These are phyloP conservation scores for Choloepus hoffmanni DNA, from an alignment of 2,113 vertebrate species.

Conservation along the genomic window DNA sequence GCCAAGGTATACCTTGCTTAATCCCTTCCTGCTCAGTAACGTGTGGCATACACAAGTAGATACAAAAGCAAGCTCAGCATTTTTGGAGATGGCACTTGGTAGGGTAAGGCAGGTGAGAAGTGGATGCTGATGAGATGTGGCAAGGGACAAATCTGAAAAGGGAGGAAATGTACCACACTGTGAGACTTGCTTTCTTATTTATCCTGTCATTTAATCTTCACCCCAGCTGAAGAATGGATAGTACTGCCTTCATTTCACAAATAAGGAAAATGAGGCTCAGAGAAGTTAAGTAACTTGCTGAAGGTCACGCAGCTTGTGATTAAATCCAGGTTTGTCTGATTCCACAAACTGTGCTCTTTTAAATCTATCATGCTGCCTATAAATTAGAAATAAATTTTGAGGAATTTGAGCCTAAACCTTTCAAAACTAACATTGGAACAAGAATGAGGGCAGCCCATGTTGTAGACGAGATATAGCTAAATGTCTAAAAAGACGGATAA, in stretches of 20 bases:
- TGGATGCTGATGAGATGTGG: background rate
- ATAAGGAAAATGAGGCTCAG: background rate
- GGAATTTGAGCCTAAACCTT: slow-evolving; percentile 58
- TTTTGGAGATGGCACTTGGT: background rate
- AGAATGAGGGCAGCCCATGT: background rate
- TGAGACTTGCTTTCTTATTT: background rate
- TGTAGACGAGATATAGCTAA: slow-evolving; percentile 28
- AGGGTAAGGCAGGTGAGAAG: background rate
- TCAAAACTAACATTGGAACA: slow-evolving; percentile 68
- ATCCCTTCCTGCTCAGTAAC: too few relatives aligned
- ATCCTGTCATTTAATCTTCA: background rate
- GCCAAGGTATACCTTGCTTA: background rate
- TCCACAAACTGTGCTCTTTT: background rate
- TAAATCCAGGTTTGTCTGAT: background rate
- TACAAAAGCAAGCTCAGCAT: background rate
- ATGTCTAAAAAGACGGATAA: slow-evolving; percentile 16
- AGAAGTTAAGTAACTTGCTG: background rate
- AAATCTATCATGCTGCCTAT: background rate
- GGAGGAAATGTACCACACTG: background rate
- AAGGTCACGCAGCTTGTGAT: background rate
- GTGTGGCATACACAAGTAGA: background rate
- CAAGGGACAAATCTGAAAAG: background rate
- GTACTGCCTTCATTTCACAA: background rate
- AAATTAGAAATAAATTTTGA: slow-evolving; percentile 50
- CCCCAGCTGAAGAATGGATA: background rate